Evolutionary conservation across 2,888 invertebrate species (phyloP).

Genomic region (Philonicus albiceps): DNA sequence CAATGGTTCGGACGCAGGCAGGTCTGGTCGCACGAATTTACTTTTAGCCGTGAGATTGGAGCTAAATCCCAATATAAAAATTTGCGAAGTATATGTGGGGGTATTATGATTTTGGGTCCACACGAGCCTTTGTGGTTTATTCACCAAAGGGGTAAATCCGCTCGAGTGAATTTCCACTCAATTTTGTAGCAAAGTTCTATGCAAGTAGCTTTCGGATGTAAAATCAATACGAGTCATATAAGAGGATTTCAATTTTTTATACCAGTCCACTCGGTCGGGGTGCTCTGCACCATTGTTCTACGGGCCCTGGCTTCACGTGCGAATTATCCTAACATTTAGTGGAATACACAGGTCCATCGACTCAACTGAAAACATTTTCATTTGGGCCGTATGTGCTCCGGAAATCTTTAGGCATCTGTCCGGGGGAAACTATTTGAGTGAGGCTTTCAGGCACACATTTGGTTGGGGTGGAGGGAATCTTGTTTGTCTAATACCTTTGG

Average conservation of each 20-base stretch:
- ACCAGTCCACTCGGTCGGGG: background rate
- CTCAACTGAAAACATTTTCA: slow-evolving; percentile 11
- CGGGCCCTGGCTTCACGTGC: background rate
- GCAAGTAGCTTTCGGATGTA: background rate
- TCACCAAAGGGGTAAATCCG: slow-evolving; percentile 54
- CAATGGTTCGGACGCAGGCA: background rate
- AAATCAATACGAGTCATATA: slow-evolving; percentile 23
- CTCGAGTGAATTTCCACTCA: slow-evolving; percentile 61
- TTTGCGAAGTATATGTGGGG: background rate
- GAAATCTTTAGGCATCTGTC: background rate
- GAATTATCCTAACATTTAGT: slow-evolving; percentile 3
- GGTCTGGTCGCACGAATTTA: background rate
- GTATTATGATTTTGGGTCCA: background rate
- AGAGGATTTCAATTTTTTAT: slow-evolving; percentile 15
- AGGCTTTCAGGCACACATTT: slow-evolving; percentile 10
- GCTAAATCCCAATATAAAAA: background rate
- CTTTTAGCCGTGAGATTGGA: background rate
- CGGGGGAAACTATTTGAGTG: background rate
- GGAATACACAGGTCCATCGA: background rate
- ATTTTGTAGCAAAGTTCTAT: slow-evolving; percentile 56
- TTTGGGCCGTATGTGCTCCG: background rate
- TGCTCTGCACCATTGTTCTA: background rate
- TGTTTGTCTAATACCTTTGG: slow-evolving; percentile 42
- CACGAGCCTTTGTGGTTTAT: background rate
- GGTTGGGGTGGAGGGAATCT: slow-evolving; percentile 16